A percentile compares a stretch with the other conserved stretches of the same genome.
Conservation (phyloP, 2,797 vertebrate genomes). For the Acipenser transmontanus region DNA sequence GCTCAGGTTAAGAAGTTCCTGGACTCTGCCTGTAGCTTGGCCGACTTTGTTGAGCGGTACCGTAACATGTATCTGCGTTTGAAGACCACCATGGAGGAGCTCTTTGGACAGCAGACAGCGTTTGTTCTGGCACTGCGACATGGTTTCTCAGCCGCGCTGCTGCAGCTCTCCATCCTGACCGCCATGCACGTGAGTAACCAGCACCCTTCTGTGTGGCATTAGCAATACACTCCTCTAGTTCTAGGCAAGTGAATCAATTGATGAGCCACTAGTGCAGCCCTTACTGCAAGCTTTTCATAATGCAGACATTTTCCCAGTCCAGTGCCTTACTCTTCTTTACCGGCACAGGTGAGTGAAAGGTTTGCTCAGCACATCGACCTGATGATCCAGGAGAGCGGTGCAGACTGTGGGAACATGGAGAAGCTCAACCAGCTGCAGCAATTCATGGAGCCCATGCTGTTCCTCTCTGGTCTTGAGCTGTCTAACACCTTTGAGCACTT, state of each 20-base stretch:
- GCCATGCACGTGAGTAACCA: conserved; percentile 75
- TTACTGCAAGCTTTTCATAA: background rate
- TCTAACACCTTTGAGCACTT: conserved; percentile 90
- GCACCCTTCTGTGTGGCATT: background rate
- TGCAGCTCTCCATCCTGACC: conserved; percentile 79
- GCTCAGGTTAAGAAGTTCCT: conserved; percentile 78
- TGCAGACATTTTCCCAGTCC: no score
- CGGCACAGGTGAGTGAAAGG: conserved; percentile 74
- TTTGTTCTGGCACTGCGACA: conserved; percentile 75
- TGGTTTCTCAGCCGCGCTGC: conserved; percentile 77
- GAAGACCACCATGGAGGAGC: conserved; percentile 75
- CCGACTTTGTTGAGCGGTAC: conserved; percentile 75
- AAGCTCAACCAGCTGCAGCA: conserved; percentile 66
- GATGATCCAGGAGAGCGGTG: conserved; percentile 65
- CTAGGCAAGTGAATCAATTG: background rate
- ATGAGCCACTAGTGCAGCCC: background rate
- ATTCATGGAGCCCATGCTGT: conserved; percentile 80
- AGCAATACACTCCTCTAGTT: background rate
- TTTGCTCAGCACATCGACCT: conserved; percentile 86
- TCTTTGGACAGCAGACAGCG: conserved; percentile 82
- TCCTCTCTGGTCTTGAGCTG: conserved; percentile 83
- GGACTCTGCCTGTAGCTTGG: conserved; percentile 61
- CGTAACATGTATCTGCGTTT: conserved; percentile 69
- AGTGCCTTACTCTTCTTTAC: background rate
- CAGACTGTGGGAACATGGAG: conserved; percentile 46